phyloP scores from a whole-genome alignment of 2,888 invertebrate species.

The Pasiphila rectangulata region DNA sequence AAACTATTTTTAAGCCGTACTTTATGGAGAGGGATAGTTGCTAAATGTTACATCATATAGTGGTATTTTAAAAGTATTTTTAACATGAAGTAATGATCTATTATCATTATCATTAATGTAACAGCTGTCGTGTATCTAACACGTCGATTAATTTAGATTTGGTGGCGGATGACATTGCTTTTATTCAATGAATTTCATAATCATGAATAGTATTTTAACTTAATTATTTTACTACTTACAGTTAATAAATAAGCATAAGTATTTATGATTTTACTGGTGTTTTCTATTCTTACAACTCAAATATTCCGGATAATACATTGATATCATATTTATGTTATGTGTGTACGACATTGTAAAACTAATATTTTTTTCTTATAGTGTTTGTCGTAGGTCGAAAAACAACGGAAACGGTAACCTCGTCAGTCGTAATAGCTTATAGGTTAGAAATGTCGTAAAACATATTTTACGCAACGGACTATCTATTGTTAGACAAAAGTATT shows the following conservation, averaged over 20 bases:
- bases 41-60: conserved; percentile 62
- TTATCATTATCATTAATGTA: conserved; percentile 36
- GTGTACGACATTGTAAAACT: too few relatives aligned
- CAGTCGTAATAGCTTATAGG: too few relatives aligned
- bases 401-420: too few relatives aligned
- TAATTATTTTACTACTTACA: conserved; percentile 57
- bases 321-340: too few relatives aligned
- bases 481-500: too few relatives aligned
- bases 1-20: conserved; percentile 41
- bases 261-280: conserved; percentile 55
- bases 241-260: conserved; percentile 47
- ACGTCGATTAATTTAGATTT: conserved; percentile 57
- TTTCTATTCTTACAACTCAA: too few relatives aligned
- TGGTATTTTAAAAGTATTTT: conserved; percentile 39
- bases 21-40: conserved; percentile 48
- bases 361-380: too few relatives aligned
- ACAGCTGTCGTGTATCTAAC: conserved; percentile 39
- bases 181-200: conserved; percentile 64
- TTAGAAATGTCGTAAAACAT: too few relatives aligned
- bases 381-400: too few relatives aligned
- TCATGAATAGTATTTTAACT: conserved; percentile 63
- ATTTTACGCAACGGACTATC: too few relatives aligned
- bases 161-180: conserved; percentile 71
- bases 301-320: too few relatives aligned
- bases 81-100: conserved; percentile 36